phyloP scores from a whole-genome alignment of 1,140 invertebrate genomes.

The Monochamus saltuarius region DNA sequence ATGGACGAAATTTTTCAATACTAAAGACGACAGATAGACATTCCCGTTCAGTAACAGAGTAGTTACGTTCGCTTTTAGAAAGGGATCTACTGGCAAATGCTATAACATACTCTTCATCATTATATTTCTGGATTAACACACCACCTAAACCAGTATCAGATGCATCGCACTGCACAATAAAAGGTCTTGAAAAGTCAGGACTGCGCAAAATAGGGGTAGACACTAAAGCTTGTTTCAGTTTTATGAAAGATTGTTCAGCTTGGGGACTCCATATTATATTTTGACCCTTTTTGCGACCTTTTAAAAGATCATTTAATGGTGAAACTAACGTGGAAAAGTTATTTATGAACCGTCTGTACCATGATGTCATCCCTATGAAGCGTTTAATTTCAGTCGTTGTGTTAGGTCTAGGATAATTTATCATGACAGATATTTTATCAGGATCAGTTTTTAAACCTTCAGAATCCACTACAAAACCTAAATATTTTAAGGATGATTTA shows the following conservation, averaged over 20 bases:
- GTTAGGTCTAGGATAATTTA: slow-evolving; percentile 19
- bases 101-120: slow-evolving; percentile 27
- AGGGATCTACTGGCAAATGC: slow-evolving; percentile 37
- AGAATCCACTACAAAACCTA: slow-evolving; percentile 18
- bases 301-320: slow-evolving; percentile 48
- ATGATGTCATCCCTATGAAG: slow-evolving; percentile 50
- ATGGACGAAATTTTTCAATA: slow-evolving; percentile 51
- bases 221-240: slow-evolving; percentile 28
- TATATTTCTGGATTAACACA: slow-evolving; percentile 33
- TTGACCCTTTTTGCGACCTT: slow-evolving; percentile 36
- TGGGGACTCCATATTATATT: slow-evolving; percentile 11
- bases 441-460: slow-evolving; percentile 19
- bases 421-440: slow-evolving; percentile 24
- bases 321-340: slow-evolving; percentile 47
- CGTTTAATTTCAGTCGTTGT: slow-evolving; percentile 40
- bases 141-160: slow-evolving; percentile 30
- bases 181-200: slow-evolving; percentile 34
- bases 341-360: slow-evolving; percentile 53
- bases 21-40: slow-evolving; percentile 52
- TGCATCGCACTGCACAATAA: slow-evolving; percentile 33
- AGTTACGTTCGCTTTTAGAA: slow-evolving; percentile 46
- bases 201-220: slow-evolving; percentile 33
- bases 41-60: slow-evolving; percentile 54
- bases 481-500: slow-evolving; percentile 13
- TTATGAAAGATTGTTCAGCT: slow-evolving; percentile 24